These are phyloP conservation scores for Echeneis naucrates DNA, from an alignment of 2,797 vertebrate species.

Conservation along the genomic window DNA sequence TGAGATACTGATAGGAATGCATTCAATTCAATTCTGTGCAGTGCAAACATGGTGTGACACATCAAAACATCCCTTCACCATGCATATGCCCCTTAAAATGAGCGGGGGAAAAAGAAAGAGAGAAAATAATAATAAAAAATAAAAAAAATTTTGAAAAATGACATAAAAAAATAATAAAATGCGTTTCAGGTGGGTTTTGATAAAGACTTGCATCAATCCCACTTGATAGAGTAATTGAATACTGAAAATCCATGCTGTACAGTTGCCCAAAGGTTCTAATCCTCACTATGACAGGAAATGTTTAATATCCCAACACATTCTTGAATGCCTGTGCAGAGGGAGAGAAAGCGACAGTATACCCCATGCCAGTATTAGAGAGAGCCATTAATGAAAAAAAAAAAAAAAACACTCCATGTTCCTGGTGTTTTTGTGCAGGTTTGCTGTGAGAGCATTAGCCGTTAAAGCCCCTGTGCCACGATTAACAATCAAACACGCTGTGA, in stretches of 20 bases:
- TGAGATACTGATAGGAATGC: conserved; percentile 79
- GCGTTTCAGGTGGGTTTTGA: conserved; percentile 40
- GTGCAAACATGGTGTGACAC: conserved; percentile 52
- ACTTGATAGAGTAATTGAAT: conserved; percentile 77
- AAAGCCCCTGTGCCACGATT: conserved; percentile 87
- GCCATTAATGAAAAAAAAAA: conserved; percentile 80
- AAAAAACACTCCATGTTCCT: conserved; percentile 75
- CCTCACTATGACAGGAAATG: conserved; percentile 79
- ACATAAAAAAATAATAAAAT: conserved; percentile 36
- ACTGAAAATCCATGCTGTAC: conserved; percentile 72
- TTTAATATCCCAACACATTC: conserved; percentile 81
- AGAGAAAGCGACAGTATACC: conserved; percentile 70
- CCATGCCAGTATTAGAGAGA: conserved; percentile 81
- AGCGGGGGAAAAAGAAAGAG: too few species aligned
- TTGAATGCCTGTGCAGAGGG: conserved; percentile 70
- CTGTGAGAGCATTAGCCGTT: conserved; percentile 86
- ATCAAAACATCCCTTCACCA: conserved; percentile 46
- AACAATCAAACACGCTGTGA: conserved; percentile 90
- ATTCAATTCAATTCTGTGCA: conserved; percentile 63
- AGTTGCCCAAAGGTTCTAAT: conserved; percentile 80
- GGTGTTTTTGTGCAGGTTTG: conserved; percentile 88
- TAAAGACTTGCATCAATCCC: conserved; percentile 56
- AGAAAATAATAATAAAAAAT: background rate
- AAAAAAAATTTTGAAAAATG: conserved; percentile 26
- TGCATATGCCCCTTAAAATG: conserved; percentile 2